Evolutionary conservation across 2,888 invertebrate species (phyloP).

Genomic region (Hermodice carunculata): DNA sequence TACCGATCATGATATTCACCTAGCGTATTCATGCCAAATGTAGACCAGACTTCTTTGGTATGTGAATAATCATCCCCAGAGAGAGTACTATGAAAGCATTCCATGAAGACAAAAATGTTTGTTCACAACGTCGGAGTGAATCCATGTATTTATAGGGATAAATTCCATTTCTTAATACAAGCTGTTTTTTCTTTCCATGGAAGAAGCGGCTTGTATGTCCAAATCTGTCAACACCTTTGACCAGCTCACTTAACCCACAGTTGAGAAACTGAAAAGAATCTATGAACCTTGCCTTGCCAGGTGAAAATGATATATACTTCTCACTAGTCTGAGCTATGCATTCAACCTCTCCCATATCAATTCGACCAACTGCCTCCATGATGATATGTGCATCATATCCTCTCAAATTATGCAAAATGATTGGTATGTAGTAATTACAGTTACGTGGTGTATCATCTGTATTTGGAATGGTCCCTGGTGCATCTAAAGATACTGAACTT

Average conservation of each 20-base stretch:
- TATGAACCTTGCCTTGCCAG: too few relatives aligned
- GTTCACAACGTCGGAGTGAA: neutral
- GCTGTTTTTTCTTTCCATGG: slow-evolving; percentile 10
- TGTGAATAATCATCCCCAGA: slow-evolving; percentile 29
- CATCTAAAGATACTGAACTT: too few relatives aligned
- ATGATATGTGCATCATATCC: slow-evolving; percentile 17
- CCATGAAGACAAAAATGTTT: neutral
- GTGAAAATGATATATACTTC: slow-evolving; percentile 34
- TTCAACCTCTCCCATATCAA: slow-evolving; percentile 9
- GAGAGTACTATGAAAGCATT: slow-evolving; percentile 23
- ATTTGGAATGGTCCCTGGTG: too few relatives aligned
- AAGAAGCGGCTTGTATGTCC: neutral
- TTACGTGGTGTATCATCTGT: too few relatives aligned
- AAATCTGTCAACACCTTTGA: too few relatives aligned
- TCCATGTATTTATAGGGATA: neutral
- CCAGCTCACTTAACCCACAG: too few relatives aligned
- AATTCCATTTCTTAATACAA: neutral
- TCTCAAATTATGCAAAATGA: slow-evolving; percentile 16
- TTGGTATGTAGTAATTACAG: too few relatives aligned
- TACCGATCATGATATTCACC: slow-evolving; percentile 48
- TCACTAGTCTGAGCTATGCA: slow-evolving; percentile 35
- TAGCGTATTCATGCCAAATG: slow-evolving; percentile 29
- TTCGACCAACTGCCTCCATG: slow-evolving; percentile 6
- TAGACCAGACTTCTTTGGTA: slow-evolving; percentile 34
- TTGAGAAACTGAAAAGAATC: too few relatives aligned